These are phyloP conservation scores for Callipepla squamata DNA, from an alignment of 2,113 vertebrate species.

Conservation along the genomic window DNA sequence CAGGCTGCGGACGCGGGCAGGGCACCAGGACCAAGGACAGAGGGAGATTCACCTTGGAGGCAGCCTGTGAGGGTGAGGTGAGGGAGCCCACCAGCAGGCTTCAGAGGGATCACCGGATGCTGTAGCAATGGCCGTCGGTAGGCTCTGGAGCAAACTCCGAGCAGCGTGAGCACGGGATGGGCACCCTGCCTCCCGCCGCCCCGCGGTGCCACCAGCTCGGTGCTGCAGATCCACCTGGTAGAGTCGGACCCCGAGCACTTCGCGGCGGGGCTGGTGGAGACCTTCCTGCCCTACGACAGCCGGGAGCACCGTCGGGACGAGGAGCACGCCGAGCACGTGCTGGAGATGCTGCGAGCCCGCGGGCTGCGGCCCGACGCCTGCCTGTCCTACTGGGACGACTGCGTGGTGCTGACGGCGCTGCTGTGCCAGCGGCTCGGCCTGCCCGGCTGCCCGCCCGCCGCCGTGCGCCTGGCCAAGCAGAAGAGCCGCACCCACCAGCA, in stretches of 20 bases:
- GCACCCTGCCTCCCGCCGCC: too few species aligned
- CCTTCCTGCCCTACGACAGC: constrained; percentile 82
- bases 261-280: constrained; percentile 79
- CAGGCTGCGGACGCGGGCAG: too few species aligned
- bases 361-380: constrained; percentile 79
- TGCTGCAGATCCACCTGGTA: constrained; percentile 79
- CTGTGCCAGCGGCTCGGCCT: constrained; percentile 79
- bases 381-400: constrained; percentile 87
- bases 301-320: constrained; percentile 79
- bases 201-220: rapidly evolving
- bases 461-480: constrained; percentile 81
- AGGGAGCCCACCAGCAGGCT: too few species aligned
- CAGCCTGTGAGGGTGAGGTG: too few species aligned
- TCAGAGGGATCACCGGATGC: too few species aligned
- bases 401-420: constrained; percentile 81
- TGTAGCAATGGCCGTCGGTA: too few species aligned
- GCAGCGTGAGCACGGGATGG: too few species aligned
- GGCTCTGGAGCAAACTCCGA: neutral
- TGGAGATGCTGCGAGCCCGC: constrained; percentile 64
- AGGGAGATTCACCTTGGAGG: too few species aligned
- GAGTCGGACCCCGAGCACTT: constrained; percentile 84
- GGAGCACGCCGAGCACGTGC: constrained; percentile 76
- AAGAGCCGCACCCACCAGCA: constrained; percentile 83
- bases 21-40: too few species aligned
- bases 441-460: constrained; percentile 65